Evolutionary conservation across 2,888 invertebrate genomes (phyloP).

Genomic region (Trissolcus brochymenae): DNA sequence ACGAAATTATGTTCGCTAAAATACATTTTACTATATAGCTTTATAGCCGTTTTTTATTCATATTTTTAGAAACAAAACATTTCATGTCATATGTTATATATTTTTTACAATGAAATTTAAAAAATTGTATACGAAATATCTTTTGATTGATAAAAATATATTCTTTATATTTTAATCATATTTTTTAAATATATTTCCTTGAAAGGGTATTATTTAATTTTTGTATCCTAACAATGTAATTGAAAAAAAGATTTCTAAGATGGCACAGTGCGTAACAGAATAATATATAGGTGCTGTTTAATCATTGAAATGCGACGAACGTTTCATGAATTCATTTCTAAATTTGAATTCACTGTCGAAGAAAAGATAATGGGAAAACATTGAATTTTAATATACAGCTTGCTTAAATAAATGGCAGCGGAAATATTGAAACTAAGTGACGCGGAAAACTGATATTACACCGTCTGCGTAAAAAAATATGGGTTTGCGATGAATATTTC

Average conservation of each 20-base stretch:
- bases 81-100: too few species aligned
- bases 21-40: too few species aligned
- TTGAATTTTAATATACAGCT: constrained; percentile 43
- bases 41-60: too few species aligned
- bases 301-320: constrained; percentile 27
- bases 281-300: background rate
- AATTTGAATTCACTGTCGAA: constrained; percentile 35
- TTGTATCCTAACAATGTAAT: too few species aligned
- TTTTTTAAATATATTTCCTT: too few species aligned
- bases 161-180: too few species aligned
- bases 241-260: background rate
- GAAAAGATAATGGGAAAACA: constrained; percentile 45
- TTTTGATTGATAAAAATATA: too few species aligned
- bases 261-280: background rate
- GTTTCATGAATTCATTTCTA: constrained; percentile 28
- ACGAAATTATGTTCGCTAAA: too few species aligned
- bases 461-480: constrained; percentile 11
- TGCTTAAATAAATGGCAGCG: constrained; percentile 38
- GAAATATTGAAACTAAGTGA: constrained; percentile 42
- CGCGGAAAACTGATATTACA: constrained; percentile 46
- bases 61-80: too few species aligned
- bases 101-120: too few species aligned
- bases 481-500: constrained; percentile 23
- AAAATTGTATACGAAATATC: too few species aligned
- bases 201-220: too few species aligned